Conservation (phyloP, 2,113 vertebrate species). For the Periophthalmodon schlosseri region DNA sequence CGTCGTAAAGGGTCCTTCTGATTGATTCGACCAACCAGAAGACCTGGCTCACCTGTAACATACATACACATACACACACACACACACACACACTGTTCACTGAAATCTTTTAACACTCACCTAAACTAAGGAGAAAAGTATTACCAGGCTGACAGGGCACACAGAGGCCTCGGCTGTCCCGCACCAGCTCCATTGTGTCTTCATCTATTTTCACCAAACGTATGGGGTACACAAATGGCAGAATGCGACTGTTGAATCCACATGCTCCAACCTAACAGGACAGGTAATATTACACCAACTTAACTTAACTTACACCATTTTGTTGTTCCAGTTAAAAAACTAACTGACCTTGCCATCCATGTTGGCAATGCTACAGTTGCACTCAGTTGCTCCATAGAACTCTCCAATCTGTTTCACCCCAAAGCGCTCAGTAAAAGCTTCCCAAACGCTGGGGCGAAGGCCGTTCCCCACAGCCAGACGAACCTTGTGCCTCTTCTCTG, state of each 20-base stretch:
- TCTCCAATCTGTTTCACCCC: slow-evolving; percentile 85
- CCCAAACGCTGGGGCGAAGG: slow-evolving; percentile 87
- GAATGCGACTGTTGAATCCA: slow-evolving; percentile 89
- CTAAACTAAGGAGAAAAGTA: background rate
- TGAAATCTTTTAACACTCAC: too few relatives aligned
- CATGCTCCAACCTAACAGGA: slow-evolving; percentile 83
- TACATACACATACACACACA: background rate
- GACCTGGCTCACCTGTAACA: slow-evolving; percentile 75
- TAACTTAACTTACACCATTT: background rate
- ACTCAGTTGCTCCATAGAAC: slow-evolving; percentile 94
- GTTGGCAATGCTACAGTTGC: slow-evolving; percentile 95
- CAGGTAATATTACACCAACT: background rate
- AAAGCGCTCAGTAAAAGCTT: slow-evolving; percentile 87
- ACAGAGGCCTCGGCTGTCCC: slow-evolving; percentile 83
- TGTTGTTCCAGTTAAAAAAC: background rate
- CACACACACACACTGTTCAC: background rate
- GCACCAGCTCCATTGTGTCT: slow-evolving; percentile 85
- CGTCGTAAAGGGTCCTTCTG: slow-evolving; percentile 87
- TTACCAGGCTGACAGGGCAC: slow-evolving; percentile 84
- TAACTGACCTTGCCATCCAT: slow-evolving; percentile 88
- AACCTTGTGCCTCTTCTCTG: slow-evolving; percentile 81
- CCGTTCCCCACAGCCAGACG: slow-evolving; percentile 90
- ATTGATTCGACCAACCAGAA: slow-evolving; percentile 87
- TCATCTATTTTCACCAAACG: slow-evolving; percentile 87
- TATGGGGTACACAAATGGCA: slow-evolving; percentile 87